These are phyloP conservation scores for Corbicula japonica DNA, from an alignment of 2,888 invertebrate species.

Conservation along the genomic window DNA sequence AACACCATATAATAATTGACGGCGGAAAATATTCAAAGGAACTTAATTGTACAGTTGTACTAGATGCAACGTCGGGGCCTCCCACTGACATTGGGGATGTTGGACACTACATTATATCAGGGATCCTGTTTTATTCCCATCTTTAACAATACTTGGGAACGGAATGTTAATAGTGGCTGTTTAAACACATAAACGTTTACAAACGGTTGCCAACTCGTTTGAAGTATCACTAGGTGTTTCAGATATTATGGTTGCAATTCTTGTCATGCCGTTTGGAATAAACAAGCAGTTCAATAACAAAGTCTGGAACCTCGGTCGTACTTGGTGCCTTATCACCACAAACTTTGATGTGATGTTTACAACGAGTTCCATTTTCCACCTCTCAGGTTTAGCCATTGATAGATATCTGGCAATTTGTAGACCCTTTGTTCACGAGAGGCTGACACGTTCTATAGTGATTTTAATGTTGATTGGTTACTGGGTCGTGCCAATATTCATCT, in stretches of 20 bases:
- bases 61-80: conserved; percentile 71
- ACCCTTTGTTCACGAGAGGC: conserved; percentile 81
- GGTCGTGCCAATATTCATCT: conserved; percentile 82
- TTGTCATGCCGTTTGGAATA: conserved; percentile 84
- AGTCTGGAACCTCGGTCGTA: conserved; percentile 78
- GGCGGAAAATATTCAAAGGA: no score
- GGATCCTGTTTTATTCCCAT: conserved; percentile 76
- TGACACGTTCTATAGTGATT: conserved; percentile 77
- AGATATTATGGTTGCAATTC: conserved; percentile 81
- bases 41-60: conserved; percentile 66
- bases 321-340: conserved; percentile 76
- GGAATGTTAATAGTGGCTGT: conserved; percentile 81
- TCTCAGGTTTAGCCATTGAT: conserved; percentile 83
- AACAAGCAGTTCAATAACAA: conserved; percentile 81
- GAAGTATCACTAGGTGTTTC: conserved; percentile 82
- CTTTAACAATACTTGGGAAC: conserved; percentile 81
- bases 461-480: conserved; percentile 80
- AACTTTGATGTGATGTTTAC: conserved; percentile 84
- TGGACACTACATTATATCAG: conserved; percentile 71
- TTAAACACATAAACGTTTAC: conserved; percentile 78
- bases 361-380: conserved; percentile 83
- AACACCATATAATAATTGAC: neutral
- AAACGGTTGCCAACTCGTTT: conserved; percentile 82
- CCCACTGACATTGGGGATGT: conserved; percentile 72
- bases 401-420: conserved; percentile 83